Percentiles rank a stretch among this genome's conserved stretches.
Conservation (phyloP, 2,797 vertebrate genomes). For the Octomys mimax region DNA sequence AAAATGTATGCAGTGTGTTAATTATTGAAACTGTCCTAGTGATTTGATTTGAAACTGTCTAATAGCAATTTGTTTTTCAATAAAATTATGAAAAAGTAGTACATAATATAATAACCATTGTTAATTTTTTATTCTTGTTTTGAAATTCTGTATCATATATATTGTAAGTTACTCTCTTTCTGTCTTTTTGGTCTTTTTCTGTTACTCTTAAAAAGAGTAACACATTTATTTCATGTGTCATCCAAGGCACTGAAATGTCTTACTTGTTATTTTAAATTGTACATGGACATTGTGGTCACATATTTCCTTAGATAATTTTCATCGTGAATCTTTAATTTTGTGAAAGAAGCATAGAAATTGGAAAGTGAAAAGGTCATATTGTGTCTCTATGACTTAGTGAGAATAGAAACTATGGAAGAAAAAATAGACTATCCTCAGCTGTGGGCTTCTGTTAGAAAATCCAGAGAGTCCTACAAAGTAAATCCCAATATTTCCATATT, state of each 20-base stretch:
- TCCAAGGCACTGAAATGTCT: constrained; percentile 16
- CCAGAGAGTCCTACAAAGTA: neutral
- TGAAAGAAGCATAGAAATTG: neutral
- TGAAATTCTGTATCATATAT: no score
- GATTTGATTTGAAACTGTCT: no score
- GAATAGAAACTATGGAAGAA: neutral
- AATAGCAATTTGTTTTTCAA: no score
- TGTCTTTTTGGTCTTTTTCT: no score
- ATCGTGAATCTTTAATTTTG: constrained; percentile 35
- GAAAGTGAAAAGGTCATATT: neutral
- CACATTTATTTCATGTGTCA: neutral
- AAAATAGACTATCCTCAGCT: neutral
- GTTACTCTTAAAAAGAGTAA: neutral
- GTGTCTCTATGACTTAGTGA: neutral
- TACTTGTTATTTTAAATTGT: neutral
- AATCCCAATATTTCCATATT: neutral
- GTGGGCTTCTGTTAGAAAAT: neutral
- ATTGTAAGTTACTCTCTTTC: no score
- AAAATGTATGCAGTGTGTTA: no score
- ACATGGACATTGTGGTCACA: neutral
- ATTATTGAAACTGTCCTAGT: no score
- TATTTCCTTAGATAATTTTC: neutral
- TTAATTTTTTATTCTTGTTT: no score
- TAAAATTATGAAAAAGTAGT: no score
- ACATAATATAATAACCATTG: no score